Conservation (phyloP, 2,888 invertebrate genomes). For the Heliconius charithonia region DNA sequence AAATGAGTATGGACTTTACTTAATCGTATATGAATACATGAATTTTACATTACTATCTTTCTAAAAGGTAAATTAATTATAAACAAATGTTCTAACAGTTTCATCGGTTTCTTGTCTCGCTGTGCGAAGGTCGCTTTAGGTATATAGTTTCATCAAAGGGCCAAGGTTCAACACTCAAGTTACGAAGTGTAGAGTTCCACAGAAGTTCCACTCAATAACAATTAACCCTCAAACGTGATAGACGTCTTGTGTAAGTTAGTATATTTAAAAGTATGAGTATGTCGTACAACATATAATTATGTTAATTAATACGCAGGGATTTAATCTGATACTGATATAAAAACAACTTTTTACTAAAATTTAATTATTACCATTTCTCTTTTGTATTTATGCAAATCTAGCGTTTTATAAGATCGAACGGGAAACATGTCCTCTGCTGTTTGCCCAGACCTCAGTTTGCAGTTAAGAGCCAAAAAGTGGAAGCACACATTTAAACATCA, state of each 20-base stretch:
- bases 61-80: too few relatives aligned
- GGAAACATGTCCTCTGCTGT: too few relatives aligned
- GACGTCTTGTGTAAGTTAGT: not conserved
- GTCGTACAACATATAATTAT: not conserved
- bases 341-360: too few relatives aligned
- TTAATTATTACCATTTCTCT: too few relatives aligned
- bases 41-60: too few relatives aligned
- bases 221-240: constrained; percentile 5
- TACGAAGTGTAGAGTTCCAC: constrained; percentile 27
- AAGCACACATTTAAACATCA: not conserved
- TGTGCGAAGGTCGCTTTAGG: constrained; percentile 32
- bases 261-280: not conserved
- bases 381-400: too few relatives aligned
- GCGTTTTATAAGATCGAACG: too few relatives aligned
- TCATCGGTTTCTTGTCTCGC: not conserved
- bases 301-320: too few relatives aligned
- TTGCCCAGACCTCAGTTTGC: too few relatives aligned
- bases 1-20: too few relatives aligned
- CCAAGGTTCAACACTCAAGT: constrained; percentile 42
- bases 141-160: constrained; percentile 39
- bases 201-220: constrained; percentile 17
- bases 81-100: not conserved
- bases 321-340: too few relatives aligned
- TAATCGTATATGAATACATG: too few relatives aligned
- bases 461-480: not conserved